Evolutionary conservation across 1,140 invertebrate genomes (phyloP), one percentile per base, ranked within the genome.

Genomic region (Leptinotarsa defecta): DNA sequence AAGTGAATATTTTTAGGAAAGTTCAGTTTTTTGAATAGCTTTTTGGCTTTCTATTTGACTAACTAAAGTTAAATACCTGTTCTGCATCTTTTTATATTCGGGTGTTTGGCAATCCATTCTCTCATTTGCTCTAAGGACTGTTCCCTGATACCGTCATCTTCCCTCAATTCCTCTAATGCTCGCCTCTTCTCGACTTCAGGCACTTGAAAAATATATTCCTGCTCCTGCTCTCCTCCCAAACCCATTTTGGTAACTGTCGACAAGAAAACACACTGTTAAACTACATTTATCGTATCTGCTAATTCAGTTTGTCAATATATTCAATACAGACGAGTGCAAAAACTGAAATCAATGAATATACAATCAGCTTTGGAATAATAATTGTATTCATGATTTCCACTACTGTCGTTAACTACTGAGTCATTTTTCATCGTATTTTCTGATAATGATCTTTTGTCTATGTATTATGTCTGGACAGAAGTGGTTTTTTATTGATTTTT

Each of bases 91-190:
- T 91, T 92, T 48, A 95, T 94, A 13, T 89, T 86, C 0, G 92
- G 91, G 87, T 94, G 92, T 82, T 94, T 94, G 3, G 87, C 83
- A 65, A 94, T 93, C 90, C 93, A 94, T 72, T 94, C 90, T 52
- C 92, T 87, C 83, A 95, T 90, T 82, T 94, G 92, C 24, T 89
- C 84, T 76, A 95, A 80, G 0, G 91, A 88, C 76, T 94, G 91
- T 3, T 91, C 88, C n/a, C 92, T 85, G 6, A 90, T 89, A 0
- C 86, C 87, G 8, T 92, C 90, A 79, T 94, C 92, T 85, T 95
- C 93, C 49, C 93, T 86, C 8, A 95, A 85, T 81, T 94, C 92
- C 8, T 88, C 83, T 71, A 90, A 88, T n/a, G 93, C 93, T 61
- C 89, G 86, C 69, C 88, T 86, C 64, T 87, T 84, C 11, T 89